A percentile compares a stretch with the other conserved stretches of the same genome.
phyloP scores from a whole-genome alignment of 2,888 invertebrate species.

The Thecophora atra region DNA sequence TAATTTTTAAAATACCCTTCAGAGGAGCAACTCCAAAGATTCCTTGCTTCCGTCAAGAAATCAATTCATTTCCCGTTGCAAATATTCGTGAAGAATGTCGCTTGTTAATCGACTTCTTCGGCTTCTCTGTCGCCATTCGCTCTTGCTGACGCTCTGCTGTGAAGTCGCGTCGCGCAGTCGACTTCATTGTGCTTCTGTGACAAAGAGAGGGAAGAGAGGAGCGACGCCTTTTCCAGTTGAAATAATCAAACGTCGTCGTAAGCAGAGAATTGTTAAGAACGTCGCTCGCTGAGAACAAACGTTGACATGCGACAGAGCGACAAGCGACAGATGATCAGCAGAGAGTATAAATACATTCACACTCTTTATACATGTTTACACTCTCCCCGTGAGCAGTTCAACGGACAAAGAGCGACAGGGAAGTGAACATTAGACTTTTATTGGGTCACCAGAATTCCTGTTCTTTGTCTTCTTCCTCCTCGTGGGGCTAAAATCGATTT shows the following conservation, averaged over 20 bases:
- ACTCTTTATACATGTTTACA: no score
- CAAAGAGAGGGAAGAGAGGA: conserved; percentile 13
- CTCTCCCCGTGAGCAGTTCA: no score
- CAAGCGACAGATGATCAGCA: background rate
- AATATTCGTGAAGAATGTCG: conserved; percentile 10
- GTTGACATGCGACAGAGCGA: background rate
- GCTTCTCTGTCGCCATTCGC: background rate
- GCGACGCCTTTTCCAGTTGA: conserved; percentile 22
- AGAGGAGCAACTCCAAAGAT: background rate
- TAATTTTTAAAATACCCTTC: background rate
- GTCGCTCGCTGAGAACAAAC: background rate
- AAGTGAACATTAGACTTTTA: background rate
- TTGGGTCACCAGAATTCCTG: conserved; percentile 21
- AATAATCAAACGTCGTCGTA: conserved; percentile 22
- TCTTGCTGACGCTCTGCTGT: background rate
- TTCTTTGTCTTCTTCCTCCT: conserved; percentile 2
- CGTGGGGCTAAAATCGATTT: conserved; percentile 39
- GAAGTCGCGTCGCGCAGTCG: no score
- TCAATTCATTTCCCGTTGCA: conserved; percentile 16
- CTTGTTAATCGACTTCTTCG: conserved; percentile 5
- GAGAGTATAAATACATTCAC: no score
- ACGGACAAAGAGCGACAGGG: background rate
- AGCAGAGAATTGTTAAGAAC: conserved; percentile 28
- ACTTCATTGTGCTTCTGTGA: conserved; percentile 14
- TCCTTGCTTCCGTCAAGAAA: conserved; percentile 7